These are phyloP conservation scores for Heterodera schachtii DNA, from an alignment of 1,140 invertebrate species.

Conservation along the genomic window DNA sequence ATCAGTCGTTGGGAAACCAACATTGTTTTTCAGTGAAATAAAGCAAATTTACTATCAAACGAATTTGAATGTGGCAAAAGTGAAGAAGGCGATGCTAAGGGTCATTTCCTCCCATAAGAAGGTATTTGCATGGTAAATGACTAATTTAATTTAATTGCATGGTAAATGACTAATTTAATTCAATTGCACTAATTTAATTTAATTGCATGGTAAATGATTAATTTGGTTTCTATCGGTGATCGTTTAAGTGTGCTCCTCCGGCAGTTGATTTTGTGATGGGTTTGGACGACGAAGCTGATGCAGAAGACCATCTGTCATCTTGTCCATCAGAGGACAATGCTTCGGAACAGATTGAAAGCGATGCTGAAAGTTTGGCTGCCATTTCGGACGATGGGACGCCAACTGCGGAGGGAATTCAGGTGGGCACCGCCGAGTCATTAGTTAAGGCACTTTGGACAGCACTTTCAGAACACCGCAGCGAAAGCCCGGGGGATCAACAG, in stretches of 20 bases:
- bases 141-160: too few species aligned
- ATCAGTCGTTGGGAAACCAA: too few species aligned
- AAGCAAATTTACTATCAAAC: conserved; percentile 7
- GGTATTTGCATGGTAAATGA: background rate
- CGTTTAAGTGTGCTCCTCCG: background rate
- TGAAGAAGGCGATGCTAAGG: conserved; percentile 2
- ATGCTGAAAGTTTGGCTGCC: background rate
- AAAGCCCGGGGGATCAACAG: background rate
- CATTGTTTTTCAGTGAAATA: background rate
- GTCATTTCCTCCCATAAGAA: background rate
- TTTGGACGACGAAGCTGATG: background rate
- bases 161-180: background rate
- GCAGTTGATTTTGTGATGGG: background rate
- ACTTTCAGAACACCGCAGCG: background rate
- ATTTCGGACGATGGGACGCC: background rate
- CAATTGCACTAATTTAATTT: too few species aligned
- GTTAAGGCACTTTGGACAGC: background rate
- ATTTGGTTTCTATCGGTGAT: background rate
- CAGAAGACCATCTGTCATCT: background rate
- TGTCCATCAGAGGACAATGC: background rate
- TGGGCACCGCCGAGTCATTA: too few species aligned
- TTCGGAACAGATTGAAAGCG: background rate
- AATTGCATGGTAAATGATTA: too few species aligned
- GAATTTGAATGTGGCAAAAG: conserved; percentile 4
- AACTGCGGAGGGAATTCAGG: too few species aligned